phyloP scores from a whole-genome alignment of 2,113 vertebrate species.

The Hyperopisus bebe region DNA sequence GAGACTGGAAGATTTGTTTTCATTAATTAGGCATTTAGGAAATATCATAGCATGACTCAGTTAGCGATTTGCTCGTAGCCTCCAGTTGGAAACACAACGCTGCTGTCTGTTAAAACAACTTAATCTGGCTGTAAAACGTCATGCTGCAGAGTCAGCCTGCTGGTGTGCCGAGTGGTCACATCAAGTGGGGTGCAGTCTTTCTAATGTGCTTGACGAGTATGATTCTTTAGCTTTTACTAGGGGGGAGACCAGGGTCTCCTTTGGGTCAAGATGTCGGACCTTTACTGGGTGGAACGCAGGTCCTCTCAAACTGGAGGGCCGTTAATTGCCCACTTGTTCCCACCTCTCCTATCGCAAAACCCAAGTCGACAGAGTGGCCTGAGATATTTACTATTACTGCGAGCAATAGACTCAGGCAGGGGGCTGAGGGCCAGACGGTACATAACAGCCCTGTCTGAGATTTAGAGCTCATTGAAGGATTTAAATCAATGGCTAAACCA shows the following conservation, averaged over 20 bases:
- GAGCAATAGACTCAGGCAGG: neutral
- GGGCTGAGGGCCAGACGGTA: neutral
- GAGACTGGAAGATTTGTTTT: conserved; percentile 12
- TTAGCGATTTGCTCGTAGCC: neutral
- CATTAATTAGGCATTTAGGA: neutral
- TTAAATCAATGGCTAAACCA: neutral
- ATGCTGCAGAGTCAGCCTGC: too few species aligned
- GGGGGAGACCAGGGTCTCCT: neutral
- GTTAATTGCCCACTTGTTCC: neutral
- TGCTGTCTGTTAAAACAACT: conserved; percentile 3
- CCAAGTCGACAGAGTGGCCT: neutral
- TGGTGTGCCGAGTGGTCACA: neutral
- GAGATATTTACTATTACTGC: neutral
- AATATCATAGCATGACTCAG: conserved; percentile 3
- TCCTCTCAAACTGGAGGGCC: neutral
- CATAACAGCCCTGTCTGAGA: neutral
- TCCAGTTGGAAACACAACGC: neutral
- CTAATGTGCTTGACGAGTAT: neutral
- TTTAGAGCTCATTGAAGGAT: neutral
- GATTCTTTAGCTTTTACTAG: neutral
- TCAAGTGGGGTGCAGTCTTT: neutral
- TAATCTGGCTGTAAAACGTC: neutral
- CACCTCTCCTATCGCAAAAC: neutral
- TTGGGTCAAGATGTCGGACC: neutral
- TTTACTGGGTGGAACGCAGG: neutral